Evolutionary conservation across 1,140 invertebrate genomes (phyloP).

Genomic region (Uloborus diversus): DNA sequence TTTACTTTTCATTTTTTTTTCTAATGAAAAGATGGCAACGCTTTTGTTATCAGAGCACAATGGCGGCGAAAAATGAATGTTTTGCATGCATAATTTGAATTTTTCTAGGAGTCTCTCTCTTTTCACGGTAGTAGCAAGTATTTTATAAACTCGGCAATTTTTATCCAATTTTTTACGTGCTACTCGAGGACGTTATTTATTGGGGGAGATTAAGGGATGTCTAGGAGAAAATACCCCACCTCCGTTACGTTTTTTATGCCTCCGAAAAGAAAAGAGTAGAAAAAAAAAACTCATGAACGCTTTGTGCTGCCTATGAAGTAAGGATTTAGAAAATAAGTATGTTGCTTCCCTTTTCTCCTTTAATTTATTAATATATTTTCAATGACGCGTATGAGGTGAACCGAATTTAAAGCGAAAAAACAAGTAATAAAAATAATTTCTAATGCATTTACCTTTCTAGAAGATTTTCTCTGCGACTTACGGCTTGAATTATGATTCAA

Average conservation of each 20-base stretch:
- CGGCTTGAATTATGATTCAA: no score
- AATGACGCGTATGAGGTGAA: no score
- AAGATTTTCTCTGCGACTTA: no score
- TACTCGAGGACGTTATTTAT: background rate
- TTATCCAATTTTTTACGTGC: background rate
- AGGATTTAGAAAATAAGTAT: no score
- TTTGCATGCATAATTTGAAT: slow-evolving; percentile 7
- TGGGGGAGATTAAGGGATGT: background rate
- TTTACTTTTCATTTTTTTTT: background rate
- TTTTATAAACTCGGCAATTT: background rate
- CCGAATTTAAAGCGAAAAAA: no score
- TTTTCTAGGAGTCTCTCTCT: background rate
- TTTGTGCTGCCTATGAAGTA: no score
- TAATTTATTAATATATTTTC: no score
- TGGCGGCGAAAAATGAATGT: background rate
- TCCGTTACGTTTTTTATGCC: no score
- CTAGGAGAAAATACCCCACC: background rate
- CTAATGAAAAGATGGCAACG: background rate
- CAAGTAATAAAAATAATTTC: no score
- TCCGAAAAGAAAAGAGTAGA: no score
- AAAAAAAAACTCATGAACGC: no score
- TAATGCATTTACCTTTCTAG: no score
- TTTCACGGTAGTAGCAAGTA: background rate
- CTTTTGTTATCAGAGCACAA: slow-evolving; percentile 5
- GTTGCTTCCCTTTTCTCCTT: background rate